Base-by-base conservation (phyloP, 92 coral and sea anemone species). In the Siderastrea siderea region DNA sequence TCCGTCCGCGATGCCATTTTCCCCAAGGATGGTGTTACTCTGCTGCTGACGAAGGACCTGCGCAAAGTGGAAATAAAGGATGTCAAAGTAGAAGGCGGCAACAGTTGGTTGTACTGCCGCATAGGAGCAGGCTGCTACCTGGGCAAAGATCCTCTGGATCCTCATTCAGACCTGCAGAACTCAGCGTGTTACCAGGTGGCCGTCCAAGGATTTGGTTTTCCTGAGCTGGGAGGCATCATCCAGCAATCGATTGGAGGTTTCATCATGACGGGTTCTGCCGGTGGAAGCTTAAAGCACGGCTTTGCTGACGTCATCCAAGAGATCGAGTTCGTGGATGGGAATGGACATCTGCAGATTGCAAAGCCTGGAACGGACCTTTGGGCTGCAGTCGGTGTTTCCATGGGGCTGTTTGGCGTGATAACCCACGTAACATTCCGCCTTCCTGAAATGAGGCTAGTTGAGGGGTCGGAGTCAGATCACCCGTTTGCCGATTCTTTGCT, bases 331-430 rank as follows among this genome's bases (percentile, higher is more conserved):
- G 93, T 94, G 6, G 91, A 94, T 64, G 96, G 96, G 1, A 88
- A 76, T 47, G 96, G 95, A 1, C 62, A 55, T 15, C 50, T 64
- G 26, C 77, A 72, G 51, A 71, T 59, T 43, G 94, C 95, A 49
- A 50, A 54, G 46, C 90, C 85, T 60, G 80, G 68, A 11, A 71
- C 84, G 13, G 95, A 94, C 44, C 47, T 88, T 51, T 94, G 94
- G 94, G 47, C 83, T 52, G 96, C 96, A 57, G 95, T 94, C 16
- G 96, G 96, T 46, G 95, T 94, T 10, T 92, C 95, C 15, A 88
- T 94, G 96, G 96, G 96, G 6, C 84, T 94, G 46, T 80, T 94
- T 53, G 96, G 96, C 3, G 78, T 94, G 51, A 94, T 94, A 57
- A 94, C 96, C 48, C 89, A 89, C 64, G 95, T 92, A 7, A 80